Conservation (phyloP, 2,888 invertebrate species). For the Epinotia bilunana region DNA sequence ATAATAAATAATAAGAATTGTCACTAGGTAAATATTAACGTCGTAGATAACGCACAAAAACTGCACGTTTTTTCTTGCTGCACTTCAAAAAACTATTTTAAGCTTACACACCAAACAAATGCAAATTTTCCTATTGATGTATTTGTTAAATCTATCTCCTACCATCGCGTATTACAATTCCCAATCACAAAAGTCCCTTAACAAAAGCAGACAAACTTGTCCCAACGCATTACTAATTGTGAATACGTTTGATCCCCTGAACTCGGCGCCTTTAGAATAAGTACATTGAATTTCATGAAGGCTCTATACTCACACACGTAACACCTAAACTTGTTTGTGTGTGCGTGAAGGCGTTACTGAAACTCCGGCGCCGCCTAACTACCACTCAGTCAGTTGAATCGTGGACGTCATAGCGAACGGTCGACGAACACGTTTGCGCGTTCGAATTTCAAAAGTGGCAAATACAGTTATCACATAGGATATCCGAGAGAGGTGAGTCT, state of each 20-base stretch:
- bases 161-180: slow-evolving; percentile 17
- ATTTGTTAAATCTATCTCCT: slow-evolving; percentile 21
- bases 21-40: neutral
- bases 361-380: slow-evolving; percentile 73
- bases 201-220: slow-evolving; percentile 29
- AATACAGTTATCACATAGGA: slow-evolving; percentile 77
- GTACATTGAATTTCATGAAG: slow-evolving; percentile 77
- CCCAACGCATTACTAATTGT: slow-evolving; percentile 39
- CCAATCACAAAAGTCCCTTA: slow-evolving; percentile 14
- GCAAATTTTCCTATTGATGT: slow-evolving; percentile 19
- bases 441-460: slow-evolving; percentile 56
- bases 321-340: slow-evolving; percentile 51
- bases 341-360: slow-evolving; percentile 71
- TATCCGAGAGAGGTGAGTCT: slow-evolving; percentile 71
- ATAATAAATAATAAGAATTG: neutral
- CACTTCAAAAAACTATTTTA: neutral
- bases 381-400: slow-evolving; percentile 62
- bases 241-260: slow-evolving; percentile 41
- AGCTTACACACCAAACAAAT: slow-evolving; percentile 6
- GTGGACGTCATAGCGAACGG: slow-evolving; percentile 60
- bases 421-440: slow-evolving; percentile 53
- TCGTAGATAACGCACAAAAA: neutral
- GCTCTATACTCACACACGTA: slow-evolving; percentile 58
- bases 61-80: slow-evolving; percentile 1
- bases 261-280: slow-evolving; percentile 53